Evolutionary conservation across 2,113 vertebrate genomes (phyloP), one percentile per base, ranked within the genome.

Genomic region (Tetraodon nigroviridis): DNA sequence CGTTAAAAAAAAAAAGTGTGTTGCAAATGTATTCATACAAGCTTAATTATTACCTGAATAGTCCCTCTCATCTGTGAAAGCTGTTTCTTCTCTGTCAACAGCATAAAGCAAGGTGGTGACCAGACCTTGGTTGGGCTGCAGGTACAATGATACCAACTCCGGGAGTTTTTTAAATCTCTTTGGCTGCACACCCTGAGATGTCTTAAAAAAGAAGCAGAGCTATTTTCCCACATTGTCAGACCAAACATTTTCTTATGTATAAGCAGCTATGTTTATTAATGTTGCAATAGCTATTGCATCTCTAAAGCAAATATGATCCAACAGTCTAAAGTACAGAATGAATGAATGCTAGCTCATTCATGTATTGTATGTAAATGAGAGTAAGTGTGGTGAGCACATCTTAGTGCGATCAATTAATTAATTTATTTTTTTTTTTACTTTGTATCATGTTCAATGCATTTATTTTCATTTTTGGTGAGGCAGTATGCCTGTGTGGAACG

Each of bases 111-210:
- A 85, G 6, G 95, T 93, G 37, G 92, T 94, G 57, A 98, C 95
- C n/a, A 98, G 92, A 40, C 96, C 96, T 85, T 98, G 96, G 72
- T 90, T 95, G 49, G 96, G 95, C 86, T 98, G 95, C 49, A 95
- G 91, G 48, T 98, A 98, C 45, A 96, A 78, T 16, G 90, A 89
- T 24, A 98, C 93, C 72, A 98, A 84, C 79, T 98, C 96, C 0
- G 88, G 84, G 52, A 98, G 85, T 0, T 93, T 96, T 90, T 95
- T 92, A 83, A 96, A 98, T 6, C 95, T 92, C 47, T 95, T 90
- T 1, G 94, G 95, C 60, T 95, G 96, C 42, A 98, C 95, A 0
- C 96, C 96, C 87, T 94, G 95, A 1, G 95, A 97, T 0, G 96
- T 98, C 96, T 98, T 86, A 55, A 57, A 41, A 70, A 17, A 66